phyloP scores from a whole-genome alignment of 2,797 vertebrate genomes.

The Adrianichthys oophorus region DNA sequence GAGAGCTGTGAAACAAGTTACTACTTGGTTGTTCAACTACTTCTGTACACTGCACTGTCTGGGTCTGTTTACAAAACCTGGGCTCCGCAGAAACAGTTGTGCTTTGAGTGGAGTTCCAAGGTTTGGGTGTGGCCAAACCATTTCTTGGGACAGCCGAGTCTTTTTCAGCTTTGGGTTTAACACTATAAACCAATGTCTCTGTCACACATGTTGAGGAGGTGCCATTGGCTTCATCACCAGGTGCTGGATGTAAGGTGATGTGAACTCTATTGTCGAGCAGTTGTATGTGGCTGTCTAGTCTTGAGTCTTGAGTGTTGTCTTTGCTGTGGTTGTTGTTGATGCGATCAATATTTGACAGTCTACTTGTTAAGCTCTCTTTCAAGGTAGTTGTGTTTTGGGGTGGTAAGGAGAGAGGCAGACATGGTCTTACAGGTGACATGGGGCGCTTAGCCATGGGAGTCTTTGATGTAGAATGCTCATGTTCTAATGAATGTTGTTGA shows the following conservation, averaged over 20 bases:
- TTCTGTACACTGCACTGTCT: conserved; percentile 29
- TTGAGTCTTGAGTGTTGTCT: conserved; percentile 2
- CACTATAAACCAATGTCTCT: conserved; percentile 62
- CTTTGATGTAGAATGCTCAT: conserved; percentile 12
- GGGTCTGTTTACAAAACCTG: conserved; percentile 33
- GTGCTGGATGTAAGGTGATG: conserved; percentile 26
- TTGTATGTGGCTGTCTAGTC: conserved; percentile 31
- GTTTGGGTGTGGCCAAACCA: conserved; percentile 34
- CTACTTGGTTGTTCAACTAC: conserved; percentile 12
- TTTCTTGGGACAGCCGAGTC: conserved; percentile 20
- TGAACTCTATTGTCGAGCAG: conserved; percentile 59
- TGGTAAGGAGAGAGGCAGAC: conserved; percentile 17
- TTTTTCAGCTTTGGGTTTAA: conserved; percentile 45
- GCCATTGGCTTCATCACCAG: conserved; percentile 10
- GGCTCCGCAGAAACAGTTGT: conserved; percentile 38
- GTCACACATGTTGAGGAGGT: conserved; percentile 48
- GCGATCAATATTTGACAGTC: conserved; percentile 25
- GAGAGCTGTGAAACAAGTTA: conserved; percentile 48
- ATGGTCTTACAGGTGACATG: conserved; percentile 6
- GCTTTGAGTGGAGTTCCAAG: conserved; percentile 28
- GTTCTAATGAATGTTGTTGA: conserved; percentile 9
- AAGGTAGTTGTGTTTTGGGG: conserved; percentile 28
- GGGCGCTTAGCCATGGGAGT: conserved; percentile 16
- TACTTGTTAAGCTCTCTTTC: conserved; percentile 10
- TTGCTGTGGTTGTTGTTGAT: conserved; percentile 34